Percentiles rank a stretch among this genome's conserved stretches.
Conservation (phyloP, 2,888 invertebrate genomes). For the Ctenicera cuprea region DNA sequence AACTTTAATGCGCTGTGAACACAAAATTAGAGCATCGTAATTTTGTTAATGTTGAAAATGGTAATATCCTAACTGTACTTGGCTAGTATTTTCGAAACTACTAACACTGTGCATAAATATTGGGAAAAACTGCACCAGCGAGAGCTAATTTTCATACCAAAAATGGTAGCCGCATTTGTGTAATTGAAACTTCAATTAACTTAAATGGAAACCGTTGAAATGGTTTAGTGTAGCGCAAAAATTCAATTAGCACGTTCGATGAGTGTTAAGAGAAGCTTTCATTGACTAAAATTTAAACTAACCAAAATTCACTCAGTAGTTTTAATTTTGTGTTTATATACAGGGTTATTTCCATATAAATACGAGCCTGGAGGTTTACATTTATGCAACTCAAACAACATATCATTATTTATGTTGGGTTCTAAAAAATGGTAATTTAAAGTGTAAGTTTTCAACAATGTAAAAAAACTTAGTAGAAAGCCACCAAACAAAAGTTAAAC, state of each 20-base stretch:
- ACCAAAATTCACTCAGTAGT: too few species aligned
- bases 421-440: too few species aligned
- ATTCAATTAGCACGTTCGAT: constrained; percentile 32
- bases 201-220: constrained; percentile 29
- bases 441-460: too few species aligned
- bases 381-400: too few species aligned
- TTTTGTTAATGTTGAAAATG: neutral
- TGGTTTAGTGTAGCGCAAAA: constrained; percentile 34
- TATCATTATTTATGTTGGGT: too few species aligned
- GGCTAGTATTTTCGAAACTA: neutral
- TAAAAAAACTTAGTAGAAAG: neutral
- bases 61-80: constrained; percentile 5
- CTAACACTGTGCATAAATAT: neutral
- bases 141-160: constrained; percentile 21
- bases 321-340: neutral
- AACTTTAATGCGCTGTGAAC: neutral
- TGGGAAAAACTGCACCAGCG: neutral
- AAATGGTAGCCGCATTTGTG: constrained; percentile 18
- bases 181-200: constrained; percentile 39
- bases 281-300: neutral
- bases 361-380: too few species aligned
- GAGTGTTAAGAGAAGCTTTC: neutral
- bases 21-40: neutral
- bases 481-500: neutral
- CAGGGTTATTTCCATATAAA: too few species aligned